Conservation (phyloP, 2,888 invertebrate species). For the Agonopterix subpropinquella region DNA sequence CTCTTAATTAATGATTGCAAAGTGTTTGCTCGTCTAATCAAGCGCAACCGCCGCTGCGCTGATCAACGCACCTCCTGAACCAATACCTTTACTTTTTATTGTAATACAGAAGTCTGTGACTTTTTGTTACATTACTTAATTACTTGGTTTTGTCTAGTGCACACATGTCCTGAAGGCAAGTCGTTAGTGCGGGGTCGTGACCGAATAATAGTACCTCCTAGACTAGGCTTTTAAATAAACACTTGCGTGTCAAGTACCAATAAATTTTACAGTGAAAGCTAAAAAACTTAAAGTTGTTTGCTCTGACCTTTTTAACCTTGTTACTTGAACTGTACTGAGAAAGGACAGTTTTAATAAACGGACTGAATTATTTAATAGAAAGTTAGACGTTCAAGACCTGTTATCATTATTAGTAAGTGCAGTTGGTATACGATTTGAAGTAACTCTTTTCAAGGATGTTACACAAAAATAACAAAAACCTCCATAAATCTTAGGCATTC, state of each 20-base stretch:
- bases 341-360: conserved; percentile 46
- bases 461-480: conserved; percentile 13
- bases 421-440: conserved; percentile 9
- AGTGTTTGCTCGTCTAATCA: too few species aligned
- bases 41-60: too few species aligned
- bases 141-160: neutral
- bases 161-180: neutral
- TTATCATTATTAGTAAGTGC: conserved; percentile 9
- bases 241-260: conserved; percentile 39
- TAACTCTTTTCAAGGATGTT: neutral
- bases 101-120: too few species aligned
- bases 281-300: conserved; percentile 45
- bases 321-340: conserved; percentile 38
- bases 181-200: conserved; percentile 14
- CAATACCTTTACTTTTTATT: too few species aligned
- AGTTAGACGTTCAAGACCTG: conserved; percentile 2
- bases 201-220: conserved; percentile 10
- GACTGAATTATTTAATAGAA: conserved; percentile 43
- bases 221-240: conserved; percentile 19
- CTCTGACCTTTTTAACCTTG: conserved; percentile 61
- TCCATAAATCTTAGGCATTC: conserved; percentile 39
- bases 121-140: too few species aligned
- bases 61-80: too few species aligned
- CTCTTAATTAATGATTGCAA: too few species aligned
- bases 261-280: conserved; percentile 33